Evolutionary conservation across 1,140 invertebrate genomes (phyloP), one percentile per base, ranked within the genome.

Genomic region (Stegodyphus dumicola): DNA sequence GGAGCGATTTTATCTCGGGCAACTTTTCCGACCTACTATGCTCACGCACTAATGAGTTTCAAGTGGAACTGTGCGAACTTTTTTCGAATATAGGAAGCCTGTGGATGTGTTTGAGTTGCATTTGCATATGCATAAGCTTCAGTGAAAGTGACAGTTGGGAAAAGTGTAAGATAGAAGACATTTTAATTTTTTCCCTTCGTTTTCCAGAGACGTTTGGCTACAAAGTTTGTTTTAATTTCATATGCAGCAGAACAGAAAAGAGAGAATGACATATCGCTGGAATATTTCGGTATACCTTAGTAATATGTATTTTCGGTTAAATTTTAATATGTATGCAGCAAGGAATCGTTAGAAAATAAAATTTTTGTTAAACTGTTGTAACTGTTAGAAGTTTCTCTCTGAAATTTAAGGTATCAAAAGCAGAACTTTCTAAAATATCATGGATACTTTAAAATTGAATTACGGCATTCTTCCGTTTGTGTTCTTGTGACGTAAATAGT

Each of bases 191-290:
- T 18, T 18, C 9, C 17, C 54, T 64, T 49, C 60, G 52, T 15
- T 33, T 15, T 13, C 54, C 11, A 60, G 48, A 60, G 53, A 52
- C 60, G 73, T 75, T 75, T 60, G 60, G 49, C 60, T 67, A 48
- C 7, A 75, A 60, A 75, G 73, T 75, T 75, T 49, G 73, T 75
- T 54, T 75, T 75, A 75, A 75, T 75, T 75, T 75, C 33, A 33
- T 33, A 33, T 33, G 33, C 33, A 33, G 17, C 51, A 60, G 49
- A 17, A 73, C 11, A 11, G n/a, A 33, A 2, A 48, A 51, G 33
- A 48, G 10, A 11, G 18, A 49, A 49, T 33, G 33, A 33, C 33
- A 33, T 33, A 3, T 3, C 1, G 33, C 33, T 33, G 33, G 33
- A 33, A 33, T 1, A 33, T 33, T 33, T 33, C 3, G 33, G 33